These are phyloP conservation scores for Craterocephalus amniculus DNA, from an alignment of 2,797 vertebrate species.

Conservation along the genomic window DNA sequence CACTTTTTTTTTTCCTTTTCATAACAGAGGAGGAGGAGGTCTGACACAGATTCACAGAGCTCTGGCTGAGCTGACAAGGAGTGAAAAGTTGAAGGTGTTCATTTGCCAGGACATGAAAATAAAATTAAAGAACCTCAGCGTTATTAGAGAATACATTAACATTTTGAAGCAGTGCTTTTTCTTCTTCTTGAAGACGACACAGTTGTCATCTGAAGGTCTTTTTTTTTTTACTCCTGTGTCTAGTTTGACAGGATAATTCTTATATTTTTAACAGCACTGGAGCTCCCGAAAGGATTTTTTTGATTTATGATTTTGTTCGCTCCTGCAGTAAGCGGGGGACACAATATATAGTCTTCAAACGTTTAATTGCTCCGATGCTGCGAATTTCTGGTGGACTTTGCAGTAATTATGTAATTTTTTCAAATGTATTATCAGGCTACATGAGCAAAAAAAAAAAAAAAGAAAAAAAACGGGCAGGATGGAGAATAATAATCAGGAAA, in stretches of 20 bases:
- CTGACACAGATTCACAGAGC: constrained; percentile 40
- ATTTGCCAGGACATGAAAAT: constrained; percentile 40
- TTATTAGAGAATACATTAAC: constrained; percentile 3
- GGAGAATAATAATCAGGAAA: too few species aligned
- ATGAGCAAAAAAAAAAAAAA: not conserved
- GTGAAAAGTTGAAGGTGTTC: constrained; percentile 33
- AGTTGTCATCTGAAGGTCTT: too few species aligned
- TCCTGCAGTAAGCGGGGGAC: not conserved
- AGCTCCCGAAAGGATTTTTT: not conserved
- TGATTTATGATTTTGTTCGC: not conserved
- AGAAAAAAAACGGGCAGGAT: not conserved
- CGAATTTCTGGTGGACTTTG: not conserved
- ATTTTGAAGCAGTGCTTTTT: too few species aligned
- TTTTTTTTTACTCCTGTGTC: too few species aligned
- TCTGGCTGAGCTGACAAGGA: constrained; percentile 39
- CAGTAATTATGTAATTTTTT: not conserved
- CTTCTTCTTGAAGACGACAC: too few species aligned
- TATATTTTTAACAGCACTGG: too few species aligned
- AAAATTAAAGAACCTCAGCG: not conserved
- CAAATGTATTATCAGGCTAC: not conserved
- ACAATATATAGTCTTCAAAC: not conserved
- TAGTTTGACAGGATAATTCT: too few species aligned
- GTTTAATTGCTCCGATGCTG: not conserved
- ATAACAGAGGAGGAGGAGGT: constrained; percentile 32
- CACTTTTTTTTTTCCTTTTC: constrained; percentile 24